Evolutionary conservation across 2,888 invertebrate species (phyloP).

Genomic region (Pecten maximus): DNA sequence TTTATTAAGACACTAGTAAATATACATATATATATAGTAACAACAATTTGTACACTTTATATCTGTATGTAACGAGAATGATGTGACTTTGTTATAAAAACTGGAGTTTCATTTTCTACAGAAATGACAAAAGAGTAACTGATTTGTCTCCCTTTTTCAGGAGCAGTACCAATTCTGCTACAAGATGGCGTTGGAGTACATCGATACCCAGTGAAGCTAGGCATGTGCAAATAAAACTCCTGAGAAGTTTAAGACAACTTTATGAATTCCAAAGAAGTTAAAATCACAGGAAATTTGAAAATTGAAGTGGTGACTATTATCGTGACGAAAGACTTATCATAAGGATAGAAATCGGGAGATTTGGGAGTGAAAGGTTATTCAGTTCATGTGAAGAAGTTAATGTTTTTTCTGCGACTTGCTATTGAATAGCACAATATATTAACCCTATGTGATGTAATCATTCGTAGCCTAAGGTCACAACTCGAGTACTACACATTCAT

Average conservation of each 20-base stretch:
- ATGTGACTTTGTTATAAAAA: no score
- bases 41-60: no score
- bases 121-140: background rate
- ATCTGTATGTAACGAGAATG: no score
- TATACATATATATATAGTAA: no score
- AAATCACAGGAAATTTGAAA: background rate
- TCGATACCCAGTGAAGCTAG: constrained; percentile 63
- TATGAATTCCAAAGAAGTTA: background rate
- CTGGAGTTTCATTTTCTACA: background rate
- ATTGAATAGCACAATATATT: background rate
- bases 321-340: no score
- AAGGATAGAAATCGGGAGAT: background rate
- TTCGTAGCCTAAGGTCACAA: background rate
- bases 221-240: background rate
- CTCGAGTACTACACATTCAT: background rate
- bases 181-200: constrained; percentile 73
- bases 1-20: no score
- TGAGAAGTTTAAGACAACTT: background rate
- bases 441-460: background rate
- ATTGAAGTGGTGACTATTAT: no score
- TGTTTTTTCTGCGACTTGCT: background rate
- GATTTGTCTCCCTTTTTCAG: constrained; percentile 57
- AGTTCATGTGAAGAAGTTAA: background rate
- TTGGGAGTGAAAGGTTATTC: background rate
- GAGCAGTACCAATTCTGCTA: constrained; percentile 78